These are phyloP conservation scores for Sclerurus mexicanus DNA, from an alignment of 2,113 vertebrate species.

Conservation along the genomic window DNA sequence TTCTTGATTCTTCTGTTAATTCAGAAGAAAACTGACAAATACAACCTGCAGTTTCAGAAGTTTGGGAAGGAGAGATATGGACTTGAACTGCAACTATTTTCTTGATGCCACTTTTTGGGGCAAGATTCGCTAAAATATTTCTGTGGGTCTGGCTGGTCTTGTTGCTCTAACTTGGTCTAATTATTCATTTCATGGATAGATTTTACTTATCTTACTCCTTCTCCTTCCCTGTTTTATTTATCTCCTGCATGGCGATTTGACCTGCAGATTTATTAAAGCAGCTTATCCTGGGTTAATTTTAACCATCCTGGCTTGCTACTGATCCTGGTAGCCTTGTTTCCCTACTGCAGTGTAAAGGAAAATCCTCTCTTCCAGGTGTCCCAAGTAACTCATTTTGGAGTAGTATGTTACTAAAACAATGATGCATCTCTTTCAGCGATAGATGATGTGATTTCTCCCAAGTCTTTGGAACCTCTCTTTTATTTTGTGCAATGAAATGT, in stretches of 20 bases:
- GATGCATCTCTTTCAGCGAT: not conserved
- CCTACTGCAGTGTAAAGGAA: not conserved
- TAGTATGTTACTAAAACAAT: not conserved
- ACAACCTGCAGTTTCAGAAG: not conserved
- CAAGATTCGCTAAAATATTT: conserved; percentile 3
- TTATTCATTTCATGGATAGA: not conserved
- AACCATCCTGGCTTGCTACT: not conserved
- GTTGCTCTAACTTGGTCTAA: not conserved
- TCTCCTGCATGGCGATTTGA: rapidly evolving
- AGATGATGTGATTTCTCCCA: not conserved
- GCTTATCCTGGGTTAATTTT: not conserved
- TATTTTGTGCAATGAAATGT: not conserved
- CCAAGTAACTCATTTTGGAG: not conserved
- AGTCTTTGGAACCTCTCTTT: not conserved
- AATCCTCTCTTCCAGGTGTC: not conserved
- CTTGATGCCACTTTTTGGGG: not conserved
- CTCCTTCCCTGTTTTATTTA: not conserved
- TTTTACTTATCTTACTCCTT: no score
- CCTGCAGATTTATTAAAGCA: not conserved
- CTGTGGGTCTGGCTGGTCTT: not conserved
- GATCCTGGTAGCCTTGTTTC: not conserved
- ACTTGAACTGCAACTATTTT: not conserved
- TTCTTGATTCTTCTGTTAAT: not conserved
- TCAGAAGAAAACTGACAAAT: not conserved
- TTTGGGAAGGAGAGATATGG: not conserved